Conservation (phyloP, 1,140 invertebrate genomes). For the Orius laevigatus region DNA sequence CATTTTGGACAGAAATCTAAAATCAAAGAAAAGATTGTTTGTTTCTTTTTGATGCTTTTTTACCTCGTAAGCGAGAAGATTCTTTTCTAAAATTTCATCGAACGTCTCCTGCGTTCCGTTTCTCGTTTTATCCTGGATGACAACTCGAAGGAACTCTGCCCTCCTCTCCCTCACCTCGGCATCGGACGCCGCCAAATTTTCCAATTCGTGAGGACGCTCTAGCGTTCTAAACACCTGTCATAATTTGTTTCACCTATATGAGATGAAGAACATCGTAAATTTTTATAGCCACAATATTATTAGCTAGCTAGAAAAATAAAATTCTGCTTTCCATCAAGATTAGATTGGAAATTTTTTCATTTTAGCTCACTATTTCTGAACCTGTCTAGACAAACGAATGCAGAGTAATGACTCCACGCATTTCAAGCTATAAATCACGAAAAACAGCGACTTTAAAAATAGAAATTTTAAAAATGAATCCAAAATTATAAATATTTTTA, state of each 20-base stretch:
- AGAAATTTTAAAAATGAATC: too few relatives aligned
- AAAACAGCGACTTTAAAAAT: too few relatives aligned
- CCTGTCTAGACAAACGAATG: too few relatives aligned
- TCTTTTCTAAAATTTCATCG: background rate
- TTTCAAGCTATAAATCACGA: too few relatives aligned
- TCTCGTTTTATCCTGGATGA: constrained; percentile 2
- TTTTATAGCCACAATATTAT: too few relatives aligned
- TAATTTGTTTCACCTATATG: background rate
- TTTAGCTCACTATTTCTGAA: too few relatives aligned
- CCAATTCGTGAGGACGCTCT: constrained; percentile 52
- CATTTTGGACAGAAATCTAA: constrained; percentile 32
- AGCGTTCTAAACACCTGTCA: constrained; percentile 52
- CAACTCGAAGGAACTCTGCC: constrained; percentile 37
- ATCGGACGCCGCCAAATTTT: constrained; percentile 36
- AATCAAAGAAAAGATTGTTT: background rate
- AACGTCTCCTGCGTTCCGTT: background rate
- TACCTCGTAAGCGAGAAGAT: constrained; percentile 15
- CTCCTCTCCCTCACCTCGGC: constrained; percentile 31
- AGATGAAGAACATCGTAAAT: background rate
- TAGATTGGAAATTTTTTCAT: too few relatives aligned
- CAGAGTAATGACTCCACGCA: too few relatives aligned
- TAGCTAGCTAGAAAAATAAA: too few relatives aligned
- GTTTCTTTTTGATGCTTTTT: background rate
- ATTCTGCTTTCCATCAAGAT: too few relatives aligned
- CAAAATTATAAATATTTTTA: too few relatives aligned